Base-by-base conservation (phyloP, 2,113 vertebrate genomes). In the Peromyscus polionotus region DNA sequence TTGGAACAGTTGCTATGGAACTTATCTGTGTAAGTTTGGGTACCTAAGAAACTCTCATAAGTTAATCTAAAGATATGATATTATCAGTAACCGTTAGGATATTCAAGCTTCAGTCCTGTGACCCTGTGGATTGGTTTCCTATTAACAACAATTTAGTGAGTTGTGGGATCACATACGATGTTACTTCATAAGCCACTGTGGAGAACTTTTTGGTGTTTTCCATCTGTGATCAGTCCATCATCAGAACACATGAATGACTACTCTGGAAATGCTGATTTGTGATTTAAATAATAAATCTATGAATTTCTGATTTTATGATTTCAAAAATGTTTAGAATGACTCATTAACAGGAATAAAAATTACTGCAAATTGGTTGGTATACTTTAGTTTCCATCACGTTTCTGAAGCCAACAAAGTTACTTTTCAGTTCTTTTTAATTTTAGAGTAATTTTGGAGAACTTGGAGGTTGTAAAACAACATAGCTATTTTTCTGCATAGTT, bases 41-140 rank as follows among this genome's bases (percentile, higher is more conserved):
- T 77, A 26, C 33, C 7, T 70, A 45, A 88, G 68, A 96, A 88
- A 65, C 70, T 95, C 67, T 93, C 67, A 88, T 39, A 72, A 81
- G 87, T 51, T 45, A 45, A 63, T 90, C 75, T 86, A 12, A 90
- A 92, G 36, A 57, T 63, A 22, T 33, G 17, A 85, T 28, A 48
- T 92, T 93, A 68, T 72, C 20, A 57, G 4, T 70, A 90, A 83
- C 86, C 42, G n/a, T 93, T 31, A 48, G 14, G 7, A 70, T 87
- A 90, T 75, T 70, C 20, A 42, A 54, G 13, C 26, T 76, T 94
- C 9, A 80, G 36, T 36, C 3, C 1, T 61, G 26, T 61, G 16
- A 4, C 5, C 39, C 73, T 88, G 28, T 39, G 76, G 45, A 11
- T 36, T 89, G n/a, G 11, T 88, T 93, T 79, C 54, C 28, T 65